These are phyloP conservation scores for Thaumetopoea pityocampa DNA, from an alignment of 1,140 invertebrate species.

Conservation along the genomic window DNA sequence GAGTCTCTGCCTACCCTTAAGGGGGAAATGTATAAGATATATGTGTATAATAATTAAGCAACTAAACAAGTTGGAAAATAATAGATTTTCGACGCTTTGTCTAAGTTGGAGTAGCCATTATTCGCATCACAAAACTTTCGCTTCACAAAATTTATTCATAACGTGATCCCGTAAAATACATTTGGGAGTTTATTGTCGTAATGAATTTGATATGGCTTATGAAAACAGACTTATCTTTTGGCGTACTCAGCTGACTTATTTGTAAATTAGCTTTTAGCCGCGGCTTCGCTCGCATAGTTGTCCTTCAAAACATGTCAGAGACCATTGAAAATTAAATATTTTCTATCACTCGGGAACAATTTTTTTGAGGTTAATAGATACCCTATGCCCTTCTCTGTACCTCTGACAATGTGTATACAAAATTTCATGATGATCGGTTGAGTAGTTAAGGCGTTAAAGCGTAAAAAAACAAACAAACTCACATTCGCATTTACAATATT, in stretches of 20 bases:
- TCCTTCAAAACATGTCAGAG: too few species aligned
- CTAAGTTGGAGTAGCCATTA: slow-evolving; percentile 61
- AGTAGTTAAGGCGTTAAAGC: too few species aligned
- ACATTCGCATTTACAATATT: too few species aligned
- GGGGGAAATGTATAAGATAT: slow-evolving; percentile 4
- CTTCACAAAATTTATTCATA: slow-evolving; percentile 72
- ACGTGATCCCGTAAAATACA: slow-evolving; percentile 71
- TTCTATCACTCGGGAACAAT: too few species aligned
- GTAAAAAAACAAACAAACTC: too few species aligned
- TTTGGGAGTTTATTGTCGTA: slow-evolving; percentile 71
- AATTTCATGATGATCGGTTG: too few species aligned
- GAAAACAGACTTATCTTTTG: slow-evolving; percentile 54
- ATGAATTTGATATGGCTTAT: slow-evolving; percentile 73
- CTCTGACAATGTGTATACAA: too few species aligned
- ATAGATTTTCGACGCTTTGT: slow-evolving; percentile 43
- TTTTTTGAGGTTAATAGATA: too few species aligned
- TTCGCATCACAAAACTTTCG: slow-evolving; percentile 70
- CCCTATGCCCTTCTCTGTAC: too few species aligned
- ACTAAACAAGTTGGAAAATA: slow-evolving; percentile 1
- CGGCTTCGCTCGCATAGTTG: too few species aligned
- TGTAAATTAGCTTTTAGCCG: slow-evolving; percentile 15
- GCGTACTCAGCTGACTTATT: slow-evolving; percentile 33
- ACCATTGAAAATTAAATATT: too few species aligned
- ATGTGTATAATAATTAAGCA: not conserved
- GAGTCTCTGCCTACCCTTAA: too few species aligned